Percentiles rank a stretch among this genome's conserved stretches.
phyloP scores from a whole-genome alignment of 2,797 vertebrate genomes.

The Enteromius viviparus region DNA sequence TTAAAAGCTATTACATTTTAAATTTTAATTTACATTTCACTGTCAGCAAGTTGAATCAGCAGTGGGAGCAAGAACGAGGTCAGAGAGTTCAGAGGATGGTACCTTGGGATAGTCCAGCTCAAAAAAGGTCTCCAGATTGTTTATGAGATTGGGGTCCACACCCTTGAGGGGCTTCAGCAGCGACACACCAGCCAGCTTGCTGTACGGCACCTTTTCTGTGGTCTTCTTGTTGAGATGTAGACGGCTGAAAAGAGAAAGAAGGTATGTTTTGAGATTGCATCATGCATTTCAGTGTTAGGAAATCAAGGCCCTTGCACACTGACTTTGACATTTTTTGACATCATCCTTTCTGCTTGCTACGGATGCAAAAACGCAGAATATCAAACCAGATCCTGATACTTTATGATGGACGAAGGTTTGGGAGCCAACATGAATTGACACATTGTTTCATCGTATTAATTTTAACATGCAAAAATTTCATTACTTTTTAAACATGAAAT shows the following conservation, averaged over 20 bases:
- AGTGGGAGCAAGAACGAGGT: not conserved
- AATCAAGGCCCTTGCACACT: too few species aligned
- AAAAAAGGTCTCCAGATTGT: conserved; percentile 97
- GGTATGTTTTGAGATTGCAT: not conserved
- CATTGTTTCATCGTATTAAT: too few species aligned
- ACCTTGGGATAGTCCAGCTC: conserved; percentile 97
- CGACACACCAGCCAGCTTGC: conserved; percentile 90
- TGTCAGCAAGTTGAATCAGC: not conserved
- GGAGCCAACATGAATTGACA: too few species aligned
- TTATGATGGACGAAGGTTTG: too few species aligned
- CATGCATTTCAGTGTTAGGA: not conserved
- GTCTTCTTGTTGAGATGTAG: conserved; percentile 86
- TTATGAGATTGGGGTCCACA: conserved; percentile 93
- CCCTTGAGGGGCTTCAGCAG: conserved; percentile 95
- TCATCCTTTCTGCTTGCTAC: too few species aligned
- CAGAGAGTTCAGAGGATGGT: conserved; percentile 13
- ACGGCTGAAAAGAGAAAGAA: conserved; percentile 76
- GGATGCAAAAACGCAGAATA: too few species aligned
- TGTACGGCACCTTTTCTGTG: conserved; percentile 86
- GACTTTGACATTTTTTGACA: too few species aligned
- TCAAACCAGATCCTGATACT: too few species aligned
- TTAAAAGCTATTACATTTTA: not conserved
- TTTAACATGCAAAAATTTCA: too few species aligned
- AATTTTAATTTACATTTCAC: not conserved
- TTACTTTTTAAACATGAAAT: not conserved